Evolutionary conservation across 2,113 vertebrate genomes (phyloP), one percentile per base, ranked within the genome.

Genomic region (Sporophila hypoxantha): DNA sequence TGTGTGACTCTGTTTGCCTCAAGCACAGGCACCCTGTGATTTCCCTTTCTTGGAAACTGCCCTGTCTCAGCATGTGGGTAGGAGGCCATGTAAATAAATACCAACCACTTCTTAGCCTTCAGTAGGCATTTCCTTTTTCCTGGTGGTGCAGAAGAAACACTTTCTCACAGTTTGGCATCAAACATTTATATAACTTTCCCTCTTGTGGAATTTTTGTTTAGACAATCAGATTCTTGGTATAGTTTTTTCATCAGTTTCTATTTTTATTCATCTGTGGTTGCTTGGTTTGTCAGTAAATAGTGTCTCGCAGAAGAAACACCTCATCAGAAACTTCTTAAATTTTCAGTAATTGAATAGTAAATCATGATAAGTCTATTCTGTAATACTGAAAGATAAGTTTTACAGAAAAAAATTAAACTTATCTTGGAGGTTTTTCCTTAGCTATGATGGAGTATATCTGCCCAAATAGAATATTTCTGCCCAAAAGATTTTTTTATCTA

Each of bases 81-180:
- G 85, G 75, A 93, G 91, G 91, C 87, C 92, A 14, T 78, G 69
- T 89, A 93, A 95, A 95, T 92, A 94, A 95, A 95, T 91, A 91
- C 79, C 87, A 94, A 60, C 92, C 92, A 93, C 93, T 92, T 95
- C 89, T 93, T 92, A 93, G 91, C 62, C 85, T 93, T 49, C 89
- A 75, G 87, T 59, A 91, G 91, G 93, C 92, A 94, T 93, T 94
- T 95, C 93, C 91, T 89, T 85, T 80, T 92, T 95, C 91, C 82
- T 76, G 82, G 82, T 93, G 93, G 82, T 94, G 23, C 69, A 92
- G 87, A 92, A 95, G 87, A 94, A 92, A 95, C 76, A 17, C 87
- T 94, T 92, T 94, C 73, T 89, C 92, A 90, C 76, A 94, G 92
- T 81, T 93, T 85, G 91, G 92, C 92, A 91, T 91, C 76, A 89